phyloP scores from a whole-genome alignment of 2,888 invertebrate species.

The Zelleria hepariella region DNA sequence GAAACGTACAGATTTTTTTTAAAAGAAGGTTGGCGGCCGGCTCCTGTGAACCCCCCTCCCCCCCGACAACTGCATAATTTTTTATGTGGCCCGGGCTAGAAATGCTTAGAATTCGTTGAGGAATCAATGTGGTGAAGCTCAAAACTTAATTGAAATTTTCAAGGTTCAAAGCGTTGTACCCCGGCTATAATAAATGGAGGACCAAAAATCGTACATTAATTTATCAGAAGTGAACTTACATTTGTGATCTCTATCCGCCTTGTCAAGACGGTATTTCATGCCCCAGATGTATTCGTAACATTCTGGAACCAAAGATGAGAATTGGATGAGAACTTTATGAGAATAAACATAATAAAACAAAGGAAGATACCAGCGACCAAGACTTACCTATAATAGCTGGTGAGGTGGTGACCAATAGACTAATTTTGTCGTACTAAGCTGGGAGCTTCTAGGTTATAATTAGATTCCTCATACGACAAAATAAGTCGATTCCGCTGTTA shows the following conservation, averaged over 20 bases:
- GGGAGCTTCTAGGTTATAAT: neutral
- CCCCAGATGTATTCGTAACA: conserved; percentile 5
- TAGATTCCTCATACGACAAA: neutral
- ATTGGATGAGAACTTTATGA: neutral
- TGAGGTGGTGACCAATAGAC: neutral
- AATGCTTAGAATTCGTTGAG: no score
- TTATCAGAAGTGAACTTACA: neutral
- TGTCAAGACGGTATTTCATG: neutral
- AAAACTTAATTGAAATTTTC: no score
- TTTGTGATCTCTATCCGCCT: no score
- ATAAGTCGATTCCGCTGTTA: neutral
- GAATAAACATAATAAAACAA: neutral
- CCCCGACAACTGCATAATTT: no score
- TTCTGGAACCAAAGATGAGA: neutral
- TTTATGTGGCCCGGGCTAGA: no score
- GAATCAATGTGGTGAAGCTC: no score
- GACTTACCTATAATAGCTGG: neutral
- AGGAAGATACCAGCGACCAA: neutral
- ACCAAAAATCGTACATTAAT: neutral
- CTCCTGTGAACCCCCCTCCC: no score
- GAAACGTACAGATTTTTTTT: no score
- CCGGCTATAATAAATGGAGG: no score
- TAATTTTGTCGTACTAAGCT: no score
- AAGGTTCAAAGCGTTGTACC: no score
- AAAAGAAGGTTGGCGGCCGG: no score